Conservation (phyloP, 2,113 vertebrate species). For the Platichthys stellatus region DNA sequence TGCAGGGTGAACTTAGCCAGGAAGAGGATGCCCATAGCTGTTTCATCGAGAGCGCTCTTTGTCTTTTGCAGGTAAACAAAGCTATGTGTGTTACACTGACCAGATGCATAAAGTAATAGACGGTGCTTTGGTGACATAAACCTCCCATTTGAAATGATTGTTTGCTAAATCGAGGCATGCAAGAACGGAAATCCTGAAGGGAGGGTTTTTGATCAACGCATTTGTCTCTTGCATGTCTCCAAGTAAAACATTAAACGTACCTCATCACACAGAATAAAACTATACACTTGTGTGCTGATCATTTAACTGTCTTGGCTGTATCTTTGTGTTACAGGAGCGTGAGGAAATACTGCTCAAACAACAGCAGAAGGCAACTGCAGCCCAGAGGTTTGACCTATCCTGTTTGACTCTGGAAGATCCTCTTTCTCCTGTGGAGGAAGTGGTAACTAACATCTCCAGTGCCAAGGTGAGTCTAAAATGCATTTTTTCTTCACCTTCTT, state of each 20-base stretch:
- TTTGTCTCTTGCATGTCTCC: no score
- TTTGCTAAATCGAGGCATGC: neutral
- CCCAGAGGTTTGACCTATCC: constrained; percentile 75
- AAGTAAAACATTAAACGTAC: no score
- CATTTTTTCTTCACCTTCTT: neutral
- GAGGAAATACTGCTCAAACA: constrained; percentile 81
- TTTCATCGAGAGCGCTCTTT: constrained; percentile 95
- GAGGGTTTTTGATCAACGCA: no score
- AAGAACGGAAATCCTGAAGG: neutral
- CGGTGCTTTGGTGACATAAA: neutral
- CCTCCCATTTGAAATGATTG: neutral
- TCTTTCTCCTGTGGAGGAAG: constrained; percentile 64
- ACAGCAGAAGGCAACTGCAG: constrained; percentile 57
- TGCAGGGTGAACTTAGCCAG: constrained; percentile 87
- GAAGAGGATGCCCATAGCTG: constrained; percentile 90
- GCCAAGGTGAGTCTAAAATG: constrained; percentile 65
- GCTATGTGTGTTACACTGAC: neutral
- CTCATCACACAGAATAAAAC: neutral
- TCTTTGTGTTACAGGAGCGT: constrained; percentile 81
- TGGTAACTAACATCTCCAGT: constrained; percentile 66
- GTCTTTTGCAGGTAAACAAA: constrained; percentile 89
- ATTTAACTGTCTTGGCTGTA: neutral
- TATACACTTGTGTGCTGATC: neutral
- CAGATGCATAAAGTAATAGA: neutral
- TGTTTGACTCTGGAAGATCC: constrained; percentile 83